Evolutionary conservation across 1,140 invertebrate species (phyloP), one percentile per base, ranked within the genome.

Genomic region (Bombus sibiricus): DNA sequence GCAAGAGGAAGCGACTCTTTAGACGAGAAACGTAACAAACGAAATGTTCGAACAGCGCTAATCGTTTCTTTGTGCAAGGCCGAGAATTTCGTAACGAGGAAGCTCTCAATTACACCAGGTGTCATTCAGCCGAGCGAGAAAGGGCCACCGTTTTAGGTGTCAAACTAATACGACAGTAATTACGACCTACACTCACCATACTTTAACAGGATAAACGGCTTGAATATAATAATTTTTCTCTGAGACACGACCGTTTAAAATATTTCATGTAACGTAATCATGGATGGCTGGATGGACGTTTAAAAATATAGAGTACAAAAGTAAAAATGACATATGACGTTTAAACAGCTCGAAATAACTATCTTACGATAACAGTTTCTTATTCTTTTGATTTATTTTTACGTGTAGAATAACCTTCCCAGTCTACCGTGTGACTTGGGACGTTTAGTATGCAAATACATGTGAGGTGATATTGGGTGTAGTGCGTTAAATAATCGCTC

Each of bases 31-130:
- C 25, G 28, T 39, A 39, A 62, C 34, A 32, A 62, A 32, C 28
- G 57, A 77, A 22, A 8, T 59, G 1, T 62, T 77, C 15, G 34
- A 71, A 47, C 28, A 39, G 0, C 34, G 8, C 1, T 72, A 53
- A 71, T 80, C 64, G 78, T 53, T 80, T 39, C 43, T 10, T 72
- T 37, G 28, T 22, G 25, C 41, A 82, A 82, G 41, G 39, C 37
- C 59, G 68, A 39, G 22, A 74, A 78, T 66, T 83, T 88, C 37
- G 68, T 68, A 77, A 83, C 39, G 3, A 53, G 59, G 59, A 87
- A 86, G 28, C 13, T 25, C 18, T 47, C 78, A 73, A 86, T 85
- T 78, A n/a, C 4, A 62, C 25, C 73, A 81, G 66, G 74, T 62
- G 68, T 32, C 34, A 28, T 75, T 69, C 66, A n/a, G 32, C 32